Conservation (phyloP, 1,140 invertebrate species). For the Penaeus vannamei region DNA sequence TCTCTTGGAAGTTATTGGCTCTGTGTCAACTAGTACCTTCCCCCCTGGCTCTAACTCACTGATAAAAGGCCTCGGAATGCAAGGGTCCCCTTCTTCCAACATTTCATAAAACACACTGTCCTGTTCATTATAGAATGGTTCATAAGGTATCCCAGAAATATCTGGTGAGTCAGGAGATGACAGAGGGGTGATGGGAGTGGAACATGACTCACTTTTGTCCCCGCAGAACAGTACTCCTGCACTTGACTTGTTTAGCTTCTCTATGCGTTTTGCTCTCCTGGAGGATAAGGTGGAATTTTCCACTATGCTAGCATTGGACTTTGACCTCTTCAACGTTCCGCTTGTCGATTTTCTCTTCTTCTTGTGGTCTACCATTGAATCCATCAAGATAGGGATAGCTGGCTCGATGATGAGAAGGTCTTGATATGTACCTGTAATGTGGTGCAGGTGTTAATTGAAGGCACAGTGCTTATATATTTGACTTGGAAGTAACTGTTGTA, state of each 20-base stretch:
- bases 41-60: neutral
- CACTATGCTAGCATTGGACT: slow-evolving; percentile 56
- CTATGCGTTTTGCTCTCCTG: slow-evolving; percentile 49
- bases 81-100: neutral
- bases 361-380: slow-evolving; percentile 50
- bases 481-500: neutral
- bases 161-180: slow-evolving; percentile 36
- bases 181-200: neutral
- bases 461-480: neutral
- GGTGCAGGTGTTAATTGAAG: neutral
- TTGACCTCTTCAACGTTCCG: slow-evolving; percentile 51
- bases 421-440: slow-evolving; percentile 66
- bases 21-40: slow-evolving; percentile 38
- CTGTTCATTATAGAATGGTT: slow-evolving; percentile 30
- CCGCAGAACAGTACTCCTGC: slow-evolving; percentile 56
- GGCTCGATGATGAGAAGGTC: slow-evolving; percentile 69
- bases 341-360: slow-evolving; percentile 56
- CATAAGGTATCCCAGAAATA: neutral
- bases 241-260: slow-evolving; percentile 56
- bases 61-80: neutral
- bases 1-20: slow-evolving; percentile 68
- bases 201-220: slow-evolving; percentile 21
- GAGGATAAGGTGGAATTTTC: slow-evolving; percentile 50
- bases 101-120: neutral
- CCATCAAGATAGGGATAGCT: slow-evolving; percentile 59